Evolutionary conservation across 2,113 vertebrate species (phyloP).

Genomic region (Notothenia coriiceps): DNA sequence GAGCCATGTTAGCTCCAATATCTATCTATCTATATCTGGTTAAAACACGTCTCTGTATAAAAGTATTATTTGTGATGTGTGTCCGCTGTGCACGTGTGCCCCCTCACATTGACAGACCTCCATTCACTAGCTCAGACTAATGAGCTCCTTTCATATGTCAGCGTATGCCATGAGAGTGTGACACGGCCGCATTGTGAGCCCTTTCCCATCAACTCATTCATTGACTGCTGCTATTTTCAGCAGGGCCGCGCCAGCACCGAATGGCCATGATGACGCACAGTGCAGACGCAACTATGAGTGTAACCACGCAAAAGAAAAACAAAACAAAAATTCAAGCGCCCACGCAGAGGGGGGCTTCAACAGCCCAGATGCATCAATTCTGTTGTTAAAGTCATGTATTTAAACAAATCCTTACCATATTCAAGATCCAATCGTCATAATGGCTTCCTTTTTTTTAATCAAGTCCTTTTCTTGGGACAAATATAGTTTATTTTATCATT

Average conservation of each 20-base stretch:
- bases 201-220: conserved; percentile 67
- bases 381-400: not conserved
- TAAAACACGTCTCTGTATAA: not conserved
- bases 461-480: too few species aligned
- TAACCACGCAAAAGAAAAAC: not conserved
- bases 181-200: conserved; percentile 64
- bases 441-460: too few species aligned
- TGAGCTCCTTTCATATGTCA: conserved; percentile 72
- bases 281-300: conserved; percentile 24
- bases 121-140: conserved; percentile 74
- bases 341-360: conserved; percentile 17
- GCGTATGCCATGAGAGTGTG: conserved; percentile 40
- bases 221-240: conserved; percentile 62
- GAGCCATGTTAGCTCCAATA: too few species aligned
- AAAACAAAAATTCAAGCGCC: conserved; percentile 31
- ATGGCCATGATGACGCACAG: conserved; percentile 66
- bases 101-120: conserved; percentile 61
- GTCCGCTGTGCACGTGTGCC: conserved; percentile 18
- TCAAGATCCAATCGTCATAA: too few species aligned
- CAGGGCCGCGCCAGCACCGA: conserved; percentile 26
- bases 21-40: too few species aligned
- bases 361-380: not conserved
- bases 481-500: not conserved
- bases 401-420: too few species aligned
- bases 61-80: conserved; percentile 20